Conservation (phyloP, 2,113 vertebrate genomes). For the Trogon melanurus region DNA sequence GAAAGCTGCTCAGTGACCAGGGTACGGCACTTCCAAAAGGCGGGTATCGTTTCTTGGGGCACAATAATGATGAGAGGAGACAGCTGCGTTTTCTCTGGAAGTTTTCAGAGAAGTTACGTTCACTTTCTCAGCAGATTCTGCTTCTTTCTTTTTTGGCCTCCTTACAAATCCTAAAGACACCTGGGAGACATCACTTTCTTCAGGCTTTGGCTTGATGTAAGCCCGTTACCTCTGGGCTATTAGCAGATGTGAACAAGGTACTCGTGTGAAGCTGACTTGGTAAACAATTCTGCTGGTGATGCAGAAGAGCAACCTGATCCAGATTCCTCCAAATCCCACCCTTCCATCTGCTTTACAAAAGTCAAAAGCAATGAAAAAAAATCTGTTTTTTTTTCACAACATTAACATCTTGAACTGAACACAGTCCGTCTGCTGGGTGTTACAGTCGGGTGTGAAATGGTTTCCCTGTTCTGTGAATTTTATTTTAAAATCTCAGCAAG, state of each 20-base stretch:
- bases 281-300: slow-evolving; percentile 1
- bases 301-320: neutral
- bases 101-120: neutral
- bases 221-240: neutral
- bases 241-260: slow-evolving; percentile 20
- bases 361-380: neutral
- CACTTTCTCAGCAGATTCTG: neutral
- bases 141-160: neutral
- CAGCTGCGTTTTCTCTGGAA: neutral
- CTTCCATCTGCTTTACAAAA: neutral
- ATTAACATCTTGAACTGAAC: neutral
- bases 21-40: neutral
- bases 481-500: neutral
- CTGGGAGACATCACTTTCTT: slow-evolving; percentile 23
- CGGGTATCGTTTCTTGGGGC: neutral
- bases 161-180: neutral
- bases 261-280: neutral
- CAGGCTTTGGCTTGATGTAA: neutral
- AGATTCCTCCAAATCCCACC: neutral
- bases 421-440: neutral
- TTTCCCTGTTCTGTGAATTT: neutral
- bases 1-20: neutral
- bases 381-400: slow-evolving; percentile 3
- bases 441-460: neutral
- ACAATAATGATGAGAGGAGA: neutral